phyloP scores from a whole-genome alignment of 2,113 vertebrate species.

The Cyphomyrus plagiostoma region DNA sequence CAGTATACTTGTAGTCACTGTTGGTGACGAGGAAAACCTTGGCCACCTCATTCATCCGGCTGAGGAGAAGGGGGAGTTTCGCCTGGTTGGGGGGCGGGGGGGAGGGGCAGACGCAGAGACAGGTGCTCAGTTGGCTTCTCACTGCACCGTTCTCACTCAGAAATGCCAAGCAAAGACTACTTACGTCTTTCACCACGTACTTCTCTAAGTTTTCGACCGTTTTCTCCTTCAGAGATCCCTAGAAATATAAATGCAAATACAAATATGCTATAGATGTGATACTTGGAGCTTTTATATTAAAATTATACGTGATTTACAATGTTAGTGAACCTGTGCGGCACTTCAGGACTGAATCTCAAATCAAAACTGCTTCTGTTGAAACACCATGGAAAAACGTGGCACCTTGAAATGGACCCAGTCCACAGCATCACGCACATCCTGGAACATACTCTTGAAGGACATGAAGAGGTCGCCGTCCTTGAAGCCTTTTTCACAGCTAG shows the following conservation, averaged over 20 bases:
- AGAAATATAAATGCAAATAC: slow-evolving; percentile 39
- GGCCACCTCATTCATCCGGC: slow-evolving; percentile 93
- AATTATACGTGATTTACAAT: neutral
- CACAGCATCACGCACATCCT: slow-evolving; percentile 93
- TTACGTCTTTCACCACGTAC: slow-evolving; percentile 97
- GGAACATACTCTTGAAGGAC: slow-evolving; percentile 99
- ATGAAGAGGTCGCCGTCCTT: slow-evolving; percentile 99
- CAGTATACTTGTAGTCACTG: slow-evolving; percentile 97
- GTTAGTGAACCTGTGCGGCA: neutral
- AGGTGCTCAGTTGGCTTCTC: neutral
- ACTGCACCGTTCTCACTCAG: neutral
- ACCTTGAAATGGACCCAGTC: slow-evolving; percentile 99
- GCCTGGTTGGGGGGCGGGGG: slow-evolving; percentile 57
- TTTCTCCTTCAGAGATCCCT: slow-evolving; percentile 95
- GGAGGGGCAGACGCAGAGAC: neutral
- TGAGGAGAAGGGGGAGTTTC: slow-evolving; percentile 91
- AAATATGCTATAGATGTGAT: neutral
- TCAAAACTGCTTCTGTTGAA: neutral
- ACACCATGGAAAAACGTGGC: neutral
- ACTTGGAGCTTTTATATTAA: neutral
- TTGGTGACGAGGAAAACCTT: slow-evolving; percentile 98
- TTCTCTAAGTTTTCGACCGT: slow-evolving; percentile 95
- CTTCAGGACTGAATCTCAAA: neutral
- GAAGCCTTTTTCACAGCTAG: slow-evolving; percentile 94
- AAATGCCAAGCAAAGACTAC: slow-evolving; percentile 35